phyloP scores from a whole-genome alignment of 1,140 invertebrate genomes.

The Apolygus lucorum region DNA sequence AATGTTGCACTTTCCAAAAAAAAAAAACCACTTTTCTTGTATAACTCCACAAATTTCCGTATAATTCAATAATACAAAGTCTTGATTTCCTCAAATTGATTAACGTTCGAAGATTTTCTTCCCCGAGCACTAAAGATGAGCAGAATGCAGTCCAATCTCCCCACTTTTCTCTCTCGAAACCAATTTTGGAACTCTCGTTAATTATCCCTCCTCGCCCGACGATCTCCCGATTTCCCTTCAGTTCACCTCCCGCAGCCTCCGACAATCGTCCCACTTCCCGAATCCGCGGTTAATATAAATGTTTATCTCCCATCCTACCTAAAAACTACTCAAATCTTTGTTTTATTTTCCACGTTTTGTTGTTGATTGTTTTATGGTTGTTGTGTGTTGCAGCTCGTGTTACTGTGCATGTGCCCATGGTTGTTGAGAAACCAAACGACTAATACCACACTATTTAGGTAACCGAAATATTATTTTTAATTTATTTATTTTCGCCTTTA shows the following conservation, averaged over 20 bases:
- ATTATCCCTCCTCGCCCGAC: not conserved
- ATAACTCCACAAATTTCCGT: too few species aligned
- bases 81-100: too few species aligned
- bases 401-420: constrained; percentile 30
- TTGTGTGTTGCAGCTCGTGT: constrained; percentile 30
- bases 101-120: too few species aligned
- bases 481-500: too few species aligned
- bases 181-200: not conserved
- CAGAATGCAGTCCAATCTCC: too few species aligned
- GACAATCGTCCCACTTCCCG: not conserved
- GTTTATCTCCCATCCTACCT: too few species aligned
- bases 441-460: constrained; percentile 23
- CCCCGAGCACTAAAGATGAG: too few species aligned
- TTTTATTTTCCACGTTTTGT: not conserved
- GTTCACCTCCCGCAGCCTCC: not conserved
- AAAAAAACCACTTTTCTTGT: too few species aligned
- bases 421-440: constrained; percentile 28
- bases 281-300: too few species aligned
- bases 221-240: not conserved
- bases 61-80: too few species aligned
- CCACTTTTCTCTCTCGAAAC: not conserved
- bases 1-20: too few species aligned
- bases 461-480: constrained; percentile 14
- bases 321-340: not conserved
- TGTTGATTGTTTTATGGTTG: constrained; percentile 20